phyloP scores from a whole-genome alignment of 2,888 invertebrate species.

The Drosophila nr. perissopoda region DNA sequence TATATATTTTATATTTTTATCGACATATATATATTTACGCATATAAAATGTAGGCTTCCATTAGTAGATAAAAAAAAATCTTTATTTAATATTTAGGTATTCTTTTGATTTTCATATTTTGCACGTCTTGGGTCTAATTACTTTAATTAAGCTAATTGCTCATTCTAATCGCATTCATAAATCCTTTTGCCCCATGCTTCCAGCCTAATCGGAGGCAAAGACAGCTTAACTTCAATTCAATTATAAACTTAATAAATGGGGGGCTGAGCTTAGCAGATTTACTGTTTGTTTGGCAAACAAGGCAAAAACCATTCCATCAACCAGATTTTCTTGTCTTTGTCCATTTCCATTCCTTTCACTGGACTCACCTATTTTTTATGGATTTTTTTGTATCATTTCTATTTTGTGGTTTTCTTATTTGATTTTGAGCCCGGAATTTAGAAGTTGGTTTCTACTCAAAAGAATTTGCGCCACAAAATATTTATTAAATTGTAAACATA shows the following conservation, averaged over 20 bases:
- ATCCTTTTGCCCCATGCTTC: background rate
- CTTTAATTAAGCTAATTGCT: background rate
- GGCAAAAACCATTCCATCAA: constrained; percentile 39
- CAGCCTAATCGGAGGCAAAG: background rate
- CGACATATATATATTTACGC: too few relatives aligned
- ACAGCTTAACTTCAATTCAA: constrained; percentile 20
- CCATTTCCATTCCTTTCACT: constrained; percentile 3
- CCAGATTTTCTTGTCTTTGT: constrained; percentile 21
- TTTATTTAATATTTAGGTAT: background rate
- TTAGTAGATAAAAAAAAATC: background rate
- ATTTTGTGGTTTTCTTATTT: background rate
- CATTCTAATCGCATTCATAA: constrained; percentile 1
- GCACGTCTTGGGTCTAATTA: background rate
- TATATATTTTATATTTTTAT: background rate
- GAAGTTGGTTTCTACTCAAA: background rate
- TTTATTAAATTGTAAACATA: constrained; percentile 75
- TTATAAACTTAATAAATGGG: constrained; percentile 29
- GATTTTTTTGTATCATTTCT: constrained; percentile 1
- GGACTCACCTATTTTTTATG: background rate
- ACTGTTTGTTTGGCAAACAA: constrained; percentile 20
- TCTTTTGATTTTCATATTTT: background rate
- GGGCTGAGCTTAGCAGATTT: constrained; percentile 22
- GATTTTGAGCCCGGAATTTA: constrained; percentile 6
- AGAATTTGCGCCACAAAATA: constrained; percentile 49
- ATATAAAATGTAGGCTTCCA: background rate